A percentile compares a stretch with the other conserved stretches of the same genome.
These are phyloP conservation scores for Eurytoma californica DNA, from an alignment of 2,888 invertebrate species.

Conservation along the genomic window DNA sequence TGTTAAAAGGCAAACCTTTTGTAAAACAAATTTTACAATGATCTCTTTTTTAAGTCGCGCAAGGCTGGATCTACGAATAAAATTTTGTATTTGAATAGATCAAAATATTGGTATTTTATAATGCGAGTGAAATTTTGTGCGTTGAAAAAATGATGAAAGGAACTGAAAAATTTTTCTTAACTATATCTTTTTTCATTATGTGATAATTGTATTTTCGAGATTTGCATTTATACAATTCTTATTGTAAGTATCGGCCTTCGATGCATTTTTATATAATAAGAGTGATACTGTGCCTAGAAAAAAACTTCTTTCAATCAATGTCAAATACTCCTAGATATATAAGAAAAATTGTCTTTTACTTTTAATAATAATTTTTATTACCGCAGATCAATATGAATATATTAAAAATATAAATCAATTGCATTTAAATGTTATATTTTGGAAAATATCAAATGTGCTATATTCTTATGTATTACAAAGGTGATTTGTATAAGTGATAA, in stretches of 20 bases:
- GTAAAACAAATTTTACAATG: constrained; percentile 38
- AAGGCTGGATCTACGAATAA: constrained; percentile 13
- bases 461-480: constrained; percentile 33
- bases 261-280: constrained; percentile 21
- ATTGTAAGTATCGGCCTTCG: constrained; percentile 15
- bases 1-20: constrained; percentile 33
- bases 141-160: constrained; percentile 1
- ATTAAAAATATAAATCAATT: constrained; percentile 19
- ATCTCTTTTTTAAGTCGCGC: constrained; percentile 38
- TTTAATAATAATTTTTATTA: constrained; percentile 29
- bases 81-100: constrained; percentile 27
- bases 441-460: constrained; percentile 18
- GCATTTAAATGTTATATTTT: constrained; percentile 36
- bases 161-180: constrained; percentile 3
- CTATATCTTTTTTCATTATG: background rate
- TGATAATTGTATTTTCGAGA: background rate
- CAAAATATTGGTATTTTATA: constrained; percentile 9
- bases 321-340: constrained; percentile 48
- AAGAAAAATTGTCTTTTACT: constrained; percentile 54
- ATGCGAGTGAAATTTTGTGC: constrained; percentile 22
- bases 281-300: constrained; percentile 54
- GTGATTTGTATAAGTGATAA: constrained; percentile 39
- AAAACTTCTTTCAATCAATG: constrained; percentile 36
- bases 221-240: constrained; percentile 5
- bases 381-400: constrained; percentile 26